Evolutionary conservation across 2,113 vertebrate species (phyloP).

Genomic region (human (Homo sapiens)): GRCh38 chr11:36412501-36413000

Average conservation of each 20-base stretch:
- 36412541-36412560: too few relatives aligned
- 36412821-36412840: not conserved
- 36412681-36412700: not conserved
- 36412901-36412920: not conserved
- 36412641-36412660: not conserved
- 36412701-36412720: not conserved
- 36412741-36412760: not conserved
- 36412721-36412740: not conserved
- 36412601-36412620: not conserved
- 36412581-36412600: not conserved
- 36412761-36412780: not conserved
- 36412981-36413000: not conserved
- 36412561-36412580: not conserved
- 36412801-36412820: not conserved
- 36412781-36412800: not conserved
- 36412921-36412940: not conserved
- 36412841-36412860: not conserved
- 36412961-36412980: not conserved
- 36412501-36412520: too few relatives aligned
- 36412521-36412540: fast-evolving
- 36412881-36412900: not conserved
- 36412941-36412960: not conserved
- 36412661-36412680: not conserved
- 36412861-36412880: fast-evolving
- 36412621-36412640: not conserved